Conservation (phyloP, 2,888 invertebrate species). For the Callosobruchus maculatus region DNA sequence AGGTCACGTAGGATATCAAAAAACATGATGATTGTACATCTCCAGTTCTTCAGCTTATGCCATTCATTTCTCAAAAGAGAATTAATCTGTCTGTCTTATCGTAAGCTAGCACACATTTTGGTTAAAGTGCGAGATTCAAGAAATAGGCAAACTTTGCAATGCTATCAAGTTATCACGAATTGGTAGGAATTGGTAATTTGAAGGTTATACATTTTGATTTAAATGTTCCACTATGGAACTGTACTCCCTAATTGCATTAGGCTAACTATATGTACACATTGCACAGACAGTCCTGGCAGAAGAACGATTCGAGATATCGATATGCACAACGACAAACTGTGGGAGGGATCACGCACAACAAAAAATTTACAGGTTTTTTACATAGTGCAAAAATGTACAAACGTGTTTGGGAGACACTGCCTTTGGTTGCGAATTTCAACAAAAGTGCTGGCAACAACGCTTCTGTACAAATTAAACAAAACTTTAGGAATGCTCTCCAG, state of each 20-base stretch:
- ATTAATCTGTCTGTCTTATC: too few species aligned
- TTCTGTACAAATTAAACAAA: not conserved
- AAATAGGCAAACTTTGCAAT: too few species aligned
- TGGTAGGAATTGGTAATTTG: too few species aligned
- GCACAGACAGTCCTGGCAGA: constrained; percentile 45
- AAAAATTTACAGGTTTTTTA: not conserved
- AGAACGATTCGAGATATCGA: not conserved
- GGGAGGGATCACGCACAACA: constrained; percentile 22
- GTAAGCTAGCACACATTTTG: too few species aligned
- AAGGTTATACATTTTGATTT: too few species aligned
- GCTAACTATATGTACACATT: constrained; percentile 37
- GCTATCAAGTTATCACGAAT: too few species aligned
- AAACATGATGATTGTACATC: too few species aligned
- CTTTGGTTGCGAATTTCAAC: not conserved
- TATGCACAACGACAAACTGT: constrained; percentile 15
- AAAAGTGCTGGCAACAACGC: not conserved
- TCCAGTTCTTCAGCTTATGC: too few species aligned
- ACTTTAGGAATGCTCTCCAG: not conserved
- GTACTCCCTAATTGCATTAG: not conserved
- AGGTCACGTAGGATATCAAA: too few species aligned
- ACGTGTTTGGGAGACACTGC: not conserved
- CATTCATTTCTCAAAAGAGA: too few species aligned
- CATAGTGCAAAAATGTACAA: not conserved
- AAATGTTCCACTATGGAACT: not conserved
- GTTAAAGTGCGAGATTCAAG: too few species aligned